Base-by-base conservation (phyloP, 2,888 invertebrate genomes). In the Parnassius mnemosyne region DNA sequence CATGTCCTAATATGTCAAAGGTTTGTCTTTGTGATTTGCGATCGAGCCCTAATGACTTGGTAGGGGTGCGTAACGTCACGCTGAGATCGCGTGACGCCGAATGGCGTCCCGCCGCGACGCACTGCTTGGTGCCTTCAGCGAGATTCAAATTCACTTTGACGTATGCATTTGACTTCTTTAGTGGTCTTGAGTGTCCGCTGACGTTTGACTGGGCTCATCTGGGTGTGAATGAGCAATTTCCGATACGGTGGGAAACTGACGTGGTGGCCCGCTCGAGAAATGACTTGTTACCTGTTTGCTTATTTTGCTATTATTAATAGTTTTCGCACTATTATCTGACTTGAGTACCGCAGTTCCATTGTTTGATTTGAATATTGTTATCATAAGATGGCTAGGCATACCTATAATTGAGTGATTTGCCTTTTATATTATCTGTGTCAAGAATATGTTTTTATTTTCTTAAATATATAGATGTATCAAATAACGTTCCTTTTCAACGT, bases 141-240 rank as follows among this genome's bases (percentile, higher is more conserved):
- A 68, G 75, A 80, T 80, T 82, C 78, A 80, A 83, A 83, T 83
- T 73, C 76, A 77, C 70, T 77, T 81, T 81, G 84, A 84, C 84
- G 79, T 80, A 81, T 80, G 82, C 75, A 69, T 80, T 77, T 77
- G 81, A 81, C 80, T 80, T 79, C 77, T 81, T 78, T 74, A 69
- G 67, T 63, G 74, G 75, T 81, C 82, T 81, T 77, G 80, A 82
- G 81, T 81, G 81, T 71, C 75, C 74, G 75, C 78, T 80, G 79
- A 69, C 75, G 77, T 77, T 73, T 77, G 75, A 79, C 72, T 76
- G 79, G 77, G 76, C 65, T 68, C 80, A 79, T 55, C 78, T 70
- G 77, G 77, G 85, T 86, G 85, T 89, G 89, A 89, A 89, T 84
- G 86, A 83, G 83, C 89, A 89, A 89, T 89, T 88, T 74, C 74